Evolutionary conservation across 2,888 invertebrate genomes (phyloP).

Genomic region (Scaptomyza caliginosa): DNA sequence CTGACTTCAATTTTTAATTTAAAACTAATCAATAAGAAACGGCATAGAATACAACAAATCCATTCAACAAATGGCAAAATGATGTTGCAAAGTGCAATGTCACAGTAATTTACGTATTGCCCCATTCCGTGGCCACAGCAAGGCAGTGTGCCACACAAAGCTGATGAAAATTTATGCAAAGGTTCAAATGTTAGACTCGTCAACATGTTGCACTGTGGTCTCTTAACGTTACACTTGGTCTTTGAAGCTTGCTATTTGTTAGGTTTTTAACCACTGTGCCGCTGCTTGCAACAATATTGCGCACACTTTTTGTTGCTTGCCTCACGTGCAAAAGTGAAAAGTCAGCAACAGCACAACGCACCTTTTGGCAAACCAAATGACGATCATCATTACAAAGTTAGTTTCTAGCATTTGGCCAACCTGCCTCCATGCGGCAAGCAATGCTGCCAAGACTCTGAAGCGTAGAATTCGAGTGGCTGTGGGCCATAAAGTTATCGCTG

Average conservation of each 20-base stretch:
- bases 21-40: constrained; percentile 74
- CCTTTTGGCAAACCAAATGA: constrained; percentile 58
- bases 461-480: constrained; percentile 57
- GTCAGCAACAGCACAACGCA: constrained; percentile 71
- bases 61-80: constrained; percentile 72
- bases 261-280: constrained; percentile 25
- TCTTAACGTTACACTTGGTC: too few relatives aligned
- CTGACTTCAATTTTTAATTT: constrained; percentile 62
- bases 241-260: too few relatives aligned
- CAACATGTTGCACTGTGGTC: constrained; percentile 55
- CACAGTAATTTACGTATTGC: constrained; percentile 73
- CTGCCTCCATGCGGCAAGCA: constrained; percentile 13
- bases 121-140: constrained; percentile 31
- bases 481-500: constrained; percentile 76
- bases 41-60: constrained; percentile 41
- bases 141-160: constrained; percentile 26
- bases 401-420: constrained; percentile 23
- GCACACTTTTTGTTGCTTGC: constrained; percentile 28
- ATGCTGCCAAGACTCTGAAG: constrained; percentile 31
- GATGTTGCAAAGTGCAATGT: constrained; percentile 77
- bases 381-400: constrained; percentile 14
- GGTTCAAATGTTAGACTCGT: constrained; percentile 68
- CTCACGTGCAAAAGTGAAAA: constrained; percentile 72
- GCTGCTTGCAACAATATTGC: constrained; percentile 19
- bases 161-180: constrained; percentile 77